A percentile compares a stretch with the other conserved stretches of the same genome.
phyloP scores from a whole-genome alignment of 2,888 invertebrate species.

The Anorthoa munda region DNA sequence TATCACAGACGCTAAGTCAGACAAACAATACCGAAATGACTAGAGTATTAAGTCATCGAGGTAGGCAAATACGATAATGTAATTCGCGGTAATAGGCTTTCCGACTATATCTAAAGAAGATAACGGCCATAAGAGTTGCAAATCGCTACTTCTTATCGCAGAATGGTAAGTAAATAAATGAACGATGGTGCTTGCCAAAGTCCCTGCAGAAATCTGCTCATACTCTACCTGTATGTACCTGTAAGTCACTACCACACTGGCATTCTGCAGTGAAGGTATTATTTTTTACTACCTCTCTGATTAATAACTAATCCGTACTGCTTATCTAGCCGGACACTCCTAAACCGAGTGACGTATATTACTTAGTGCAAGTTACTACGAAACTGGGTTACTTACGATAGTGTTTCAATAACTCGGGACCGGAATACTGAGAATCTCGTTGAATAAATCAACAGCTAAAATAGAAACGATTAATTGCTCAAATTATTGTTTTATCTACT shows the following conservation, averaged over 20 bases:
- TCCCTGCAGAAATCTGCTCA: conserved; percentile 7
- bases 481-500: conserved; percentile 40
- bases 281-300: conserved; percentile 15
- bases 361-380: conserved; percentile 45
- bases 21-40: conserved; percentile 56
- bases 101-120: conserved; percentile 32
- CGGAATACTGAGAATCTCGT: conserved; percentile 43
- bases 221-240: neutral
- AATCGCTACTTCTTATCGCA: conserved; percentile 20
- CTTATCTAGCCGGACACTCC: conserved; percentile 62
- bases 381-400: conserved; percentile 65
- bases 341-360: conserved; percentile 54
- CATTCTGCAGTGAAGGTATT: neutral
- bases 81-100: conserved; percentile 35
- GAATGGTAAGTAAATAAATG: conserved; percentile 12
- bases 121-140: conserved; percentile 35
- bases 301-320: conserved; percentile 34
- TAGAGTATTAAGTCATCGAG: conserved; percentile 63
- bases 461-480: conserved; percentile 51
- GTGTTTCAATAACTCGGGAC: conserved; percentile 56
- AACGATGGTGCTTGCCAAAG: neutral
- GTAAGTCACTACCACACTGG: neutral
- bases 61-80: conserved; percentile 40
- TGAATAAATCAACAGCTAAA: conserved; percentile 45
- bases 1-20: conserved; percentile 60